These are phyloP conservation scores for Gymnocephalus cernua DNA, from an alignment of 2,113 vertebrate genomes.

Conservation along the genomic window DNA sequence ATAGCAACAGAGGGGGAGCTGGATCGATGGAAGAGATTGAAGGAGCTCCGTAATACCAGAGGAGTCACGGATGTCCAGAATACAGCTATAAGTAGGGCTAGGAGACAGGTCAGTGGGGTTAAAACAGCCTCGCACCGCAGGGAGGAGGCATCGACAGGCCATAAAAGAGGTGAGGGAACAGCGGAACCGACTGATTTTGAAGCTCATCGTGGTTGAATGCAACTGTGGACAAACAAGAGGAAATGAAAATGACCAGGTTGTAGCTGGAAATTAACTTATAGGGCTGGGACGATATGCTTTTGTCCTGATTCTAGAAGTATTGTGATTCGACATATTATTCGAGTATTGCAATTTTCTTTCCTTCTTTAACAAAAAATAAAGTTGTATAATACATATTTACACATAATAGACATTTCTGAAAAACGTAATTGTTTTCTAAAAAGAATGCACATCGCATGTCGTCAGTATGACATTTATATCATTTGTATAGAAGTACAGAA, in stretches of 20 bases:
- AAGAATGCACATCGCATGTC: no score
- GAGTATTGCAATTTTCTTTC: no score
- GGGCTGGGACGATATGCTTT: no score
- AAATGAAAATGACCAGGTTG: constrained; percentile 4
- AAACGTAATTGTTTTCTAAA: no score
- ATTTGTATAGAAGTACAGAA: no score
- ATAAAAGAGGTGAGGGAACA: constrained; percentile 58
- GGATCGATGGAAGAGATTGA: constrained; percentile 81
- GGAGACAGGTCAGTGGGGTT: constrained; percentile 73
- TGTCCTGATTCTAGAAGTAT: no score
- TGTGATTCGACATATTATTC: no score
- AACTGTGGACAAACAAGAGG: not conserved
- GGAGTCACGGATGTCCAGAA: constrained; percentile 76
- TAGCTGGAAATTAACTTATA: constrained; percentile 14
- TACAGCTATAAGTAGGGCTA: constrained; percentile 70
- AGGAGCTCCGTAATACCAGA: constrained; percentile 77
- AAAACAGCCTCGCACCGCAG: constrained; percentile 73
- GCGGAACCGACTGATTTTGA: constrained; percentile 56
- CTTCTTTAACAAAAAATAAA: no score
- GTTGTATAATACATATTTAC: no score
- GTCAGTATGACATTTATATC: no score
- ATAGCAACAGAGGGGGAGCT: constrained; percentile 72
- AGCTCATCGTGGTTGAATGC: constrained; percentile 34
- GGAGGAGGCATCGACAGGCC: constrained; percentile 66
- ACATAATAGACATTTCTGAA: no score